Evolutionary conservation across 1,140 invertebrate species (phyloP), one percentile per base, ranked within the genome.

Genomic region (Pissodes strobi): DNA sequence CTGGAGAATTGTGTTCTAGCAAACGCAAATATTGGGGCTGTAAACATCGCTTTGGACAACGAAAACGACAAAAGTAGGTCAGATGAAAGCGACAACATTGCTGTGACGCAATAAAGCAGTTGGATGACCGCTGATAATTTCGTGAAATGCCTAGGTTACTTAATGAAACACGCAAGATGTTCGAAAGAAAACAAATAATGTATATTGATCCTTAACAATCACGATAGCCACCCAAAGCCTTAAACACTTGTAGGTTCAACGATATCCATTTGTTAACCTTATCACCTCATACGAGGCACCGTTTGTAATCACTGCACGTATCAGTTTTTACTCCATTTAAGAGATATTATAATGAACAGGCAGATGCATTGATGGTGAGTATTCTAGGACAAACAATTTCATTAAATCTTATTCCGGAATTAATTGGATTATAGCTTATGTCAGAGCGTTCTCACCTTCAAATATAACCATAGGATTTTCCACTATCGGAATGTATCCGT

Each of bases 231-330:
- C 22, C 38, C 30, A 39, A 41, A 46, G 15, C 38, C 23, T 41
- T 41, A 62, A 53, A 57, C 25, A 30, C 39, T 4, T 56, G 38
- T 57, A 39, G 48, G 34, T 25, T 53, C 5, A 64, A 72, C 38
- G n/a, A 69, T 9, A 68, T 73, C 18, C 48, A 67, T 52, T 57
- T 69, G 58, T 15, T 75, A 37, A 61, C 61, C 9, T 66, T 75
- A 55, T 70, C 71, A 46, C 66, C 71, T 13, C 69, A 72, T 51
- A 73, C 67, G 23, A 69, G 64, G 23, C 76, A 80, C 57, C 76
- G 74, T 51, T 45, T 80, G 23, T 76, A 80, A 63, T 77, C 76
- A 17, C 64, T 80, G 6, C 75, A 78, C 64, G 30, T 66, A 17
- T 51, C 59, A 12, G 72, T 79, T 19, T 77, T 70, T 67, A 68